A percentile compares a stretch with the other conserved stretches of the same genome.
These are phyloP conservation scores for Eleutherodactylus coqui DNA, from an alignment of 2,797 vertebrate genomes.

Conservation along the genomic window DNA sequence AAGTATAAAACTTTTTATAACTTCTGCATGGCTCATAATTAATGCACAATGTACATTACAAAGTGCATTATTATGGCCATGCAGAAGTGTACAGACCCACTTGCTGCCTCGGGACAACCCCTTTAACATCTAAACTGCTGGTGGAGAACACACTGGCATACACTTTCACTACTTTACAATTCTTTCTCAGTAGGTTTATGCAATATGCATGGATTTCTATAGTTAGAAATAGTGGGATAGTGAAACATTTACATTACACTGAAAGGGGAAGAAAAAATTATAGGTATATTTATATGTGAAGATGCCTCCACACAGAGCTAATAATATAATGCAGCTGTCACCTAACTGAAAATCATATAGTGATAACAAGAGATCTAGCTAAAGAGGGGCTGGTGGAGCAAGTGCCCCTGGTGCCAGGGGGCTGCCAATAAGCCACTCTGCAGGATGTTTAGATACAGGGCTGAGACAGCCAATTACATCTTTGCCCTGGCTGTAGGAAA, in stretches of 20 bases:
- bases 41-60: no score
- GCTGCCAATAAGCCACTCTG: no score
- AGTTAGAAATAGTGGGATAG: background rate
- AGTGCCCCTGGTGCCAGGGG: no score
- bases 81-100: no score
- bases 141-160: background rate
- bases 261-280: background rate
- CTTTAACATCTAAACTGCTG: conserved; percentile 41
- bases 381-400: background rate
- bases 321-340: background rate
- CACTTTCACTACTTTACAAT: background rate
- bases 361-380: background rate
- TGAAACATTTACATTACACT: background rate
- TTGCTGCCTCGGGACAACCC: no score
- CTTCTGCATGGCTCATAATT: no score
- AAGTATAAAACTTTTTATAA: no score
- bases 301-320: background rate
- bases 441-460: no score
- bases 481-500: no score
- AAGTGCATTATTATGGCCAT: no score
- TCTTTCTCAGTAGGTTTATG: background rate
- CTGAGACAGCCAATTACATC: no score
- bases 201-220: background rate
- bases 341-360: background rate
- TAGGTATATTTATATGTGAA: background rate